Percentiles rank a stretch among this genome's conserved stretches.
phyloP scores from a whole-genome alignment of 1,140 invertebrate genomes.

The Drosophila busckii region DNA sequence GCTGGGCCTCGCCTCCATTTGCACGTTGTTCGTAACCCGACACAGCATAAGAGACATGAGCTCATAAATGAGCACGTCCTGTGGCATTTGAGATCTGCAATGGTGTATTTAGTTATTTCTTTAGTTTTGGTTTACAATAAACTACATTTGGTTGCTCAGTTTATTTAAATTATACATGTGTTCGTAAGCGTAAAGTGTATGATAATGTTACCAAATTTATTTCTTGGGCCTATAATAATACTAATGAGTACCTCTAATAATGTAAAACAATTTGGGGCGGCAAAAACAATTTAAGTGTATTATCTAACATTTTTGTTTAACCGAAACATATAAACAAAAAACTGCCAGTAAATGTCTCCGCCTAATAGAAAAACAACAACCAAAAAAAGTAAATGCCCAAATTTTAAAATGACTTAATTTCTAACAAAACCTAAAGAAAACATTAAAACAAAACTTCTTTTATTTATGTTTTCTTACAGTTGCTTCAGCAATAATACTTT shows the following conservation, averaged over 20 bases:
- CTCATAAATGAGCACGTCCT: constrained; percentile 48
- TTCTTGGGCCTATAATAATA: constrained; percentile 19
- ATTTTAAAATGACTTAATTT: constrained; percentile 4
- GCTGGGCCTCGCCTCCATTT: constrained; percentile 24
- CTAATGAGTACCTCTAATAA: constrained; percentile 16
- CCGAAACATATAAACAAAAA: constrained; percentile 42
- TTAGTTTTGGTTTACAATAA: background rate
- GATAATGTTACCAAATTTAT: constrained; percentile 21
- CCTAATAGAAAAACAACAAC: constrained; percentile 39
- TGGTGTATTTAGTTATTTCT: constrained; percentile 22
- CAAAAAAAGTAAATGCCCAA: constrained; percentile 21
- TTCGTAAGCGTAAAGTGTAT: constrained; percentile 41
- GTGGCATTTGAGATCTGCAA: constrained; percentile 24
- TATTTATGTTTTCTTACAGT: no score
- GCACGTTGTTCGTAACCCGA: constrained; percentile 48
- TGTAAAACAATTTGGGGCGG: constrained; percentile 38
- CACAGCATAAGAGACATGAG: constrained; percentile 54
- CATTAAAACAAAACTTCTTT: no score
- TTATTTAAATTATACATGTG: constrained; percentile 40
- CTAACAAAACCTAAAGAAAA: no score
- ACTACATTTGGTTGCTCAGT: constrained; percentile 9
- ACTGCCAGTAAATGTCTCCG: constrained; percentile 75
- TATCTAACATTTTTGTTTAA: constrained; percentile 23
- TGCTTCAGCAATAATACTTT: no score
- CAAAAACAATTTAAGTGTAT: constrained; percentile 19